Conservation (phyloP, 1,140 invertebrate species). For the Brachionus asplanchnoidis region DNA sequence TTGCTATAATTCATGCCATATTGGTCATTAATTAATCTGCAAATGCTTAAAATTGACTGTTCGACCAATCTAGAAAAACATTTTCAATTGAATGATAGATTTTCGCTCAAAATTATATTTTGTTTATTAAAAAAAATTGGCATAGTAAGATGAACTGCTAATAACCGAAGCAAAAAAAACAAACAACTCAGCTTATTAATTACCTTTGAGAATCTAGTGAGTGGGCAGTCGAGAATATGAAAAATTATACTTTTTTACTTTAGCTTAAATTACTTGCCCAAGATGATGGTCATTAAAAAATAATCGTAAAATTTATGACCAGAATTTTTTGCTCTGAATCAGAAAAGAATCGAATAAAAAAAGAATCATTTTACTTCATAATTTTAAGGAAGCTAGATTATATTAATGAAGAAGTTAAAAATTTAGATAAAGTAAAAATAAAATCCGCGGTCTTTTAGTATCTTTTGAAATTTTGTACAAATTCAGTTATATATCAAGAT, state of each 20-base stretch:
- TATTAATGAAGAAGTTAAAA: neutral
- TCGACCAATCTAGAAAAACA: neutral
- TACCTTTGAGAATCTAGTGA: neutral
- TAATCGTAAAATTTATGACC: neutral
- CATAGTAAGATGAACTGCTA: neutral
- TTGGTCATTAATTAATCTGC: constrained; percentile 19
- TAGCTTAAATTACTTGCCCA: neutral
- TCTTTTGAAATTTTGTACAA: neutral
- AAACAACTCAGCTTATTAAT: constrained; percentile 3
- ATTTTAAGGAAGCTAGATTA: neutral
- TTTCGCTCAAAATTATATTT: neutral
- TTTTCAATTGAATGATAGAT: neutral
- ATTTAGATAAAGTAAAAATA: neutral
- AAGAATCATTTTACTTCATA: neutral
- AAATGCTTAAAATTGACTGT: neutral
- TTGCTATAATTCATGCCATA: neutral
- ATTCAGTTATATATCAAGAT: neutral
- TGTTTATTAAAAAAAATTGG: neutral
- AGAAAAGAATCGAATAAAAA: neutral
- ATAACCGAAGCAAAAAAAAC: neutral
- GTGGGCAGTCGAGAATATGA: neutral
- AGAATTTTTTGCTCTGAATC: neutral
- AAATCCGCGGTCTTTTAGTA: neutral
- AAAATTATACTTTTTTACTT: neutral
- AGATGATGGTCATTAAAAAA: neutral